Evolutionary conservation across 1,140 invertebrate genomes (phyloP).

Genomic region (Ganaspis sp.): DNA sequence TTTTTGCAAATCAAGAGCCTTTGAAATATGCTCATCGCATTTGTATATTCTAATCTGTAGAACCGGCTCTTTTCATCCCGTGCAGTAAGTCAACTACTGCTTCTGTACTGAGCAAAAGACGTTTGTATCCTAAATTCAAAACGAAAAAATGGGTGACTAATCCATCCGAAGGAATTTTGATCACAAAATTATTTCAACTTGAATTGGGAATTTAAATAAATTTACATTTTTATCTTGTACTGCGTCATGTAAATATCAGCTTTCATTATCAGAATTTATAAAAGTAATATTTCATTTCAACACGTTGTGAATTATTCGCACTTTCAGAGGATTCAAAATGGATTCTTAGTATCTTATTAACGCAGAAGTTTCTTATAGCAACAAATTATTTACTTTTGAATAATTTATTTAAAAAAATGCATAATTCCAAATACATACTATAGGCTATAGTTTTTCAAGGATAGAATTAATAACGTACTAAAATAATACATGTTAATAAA

Average conservation of each 20-base stretch:
- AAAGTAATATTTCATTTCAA: too few relatives aligned
- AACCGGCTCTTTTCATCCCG: constrained; percentile 5
- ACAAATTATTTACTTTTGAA: too few relatives aligned
- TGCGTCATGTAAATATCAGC: background rate
- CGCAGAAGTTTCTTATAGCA: too few relatives aligned
- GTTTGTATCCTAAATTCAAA: background rate
- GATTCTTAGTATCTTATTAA: too few relatives aligned
- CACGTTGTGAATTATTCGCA: too few relatives aligned
- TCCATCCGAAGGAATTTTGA: background rate
- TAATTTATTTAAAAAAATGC: too few relatives aligned
- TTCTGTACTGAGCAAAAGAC: background rate
- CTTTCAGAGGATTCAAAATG: too few relatives aligned
- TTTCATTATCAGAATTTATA: background rate
- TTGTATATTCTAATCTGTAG: background rate
- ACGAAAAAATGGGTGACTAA: background rate
- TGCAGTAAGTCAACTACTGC: background rate
- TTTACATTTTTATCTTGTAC: background rate
- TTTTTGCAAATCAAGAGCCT: background rate
- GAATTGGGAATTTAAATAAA: background rate
- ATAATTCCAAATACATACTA: too few relatives aligned
- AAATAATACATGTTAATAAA: too few relatives aligned
- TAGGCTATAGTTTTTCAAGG: too few relatives aligned
- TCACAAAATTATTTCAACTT: background rate
- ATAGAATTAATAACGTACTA: too few relatives aligned
- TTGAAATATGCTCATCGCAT: background rate